These are phyloP conservation scores for Nothoprocta perdicaria DNA, from an alignment of 2,113 vertebrate genomes.

Conservation along the genomic window DNA sequence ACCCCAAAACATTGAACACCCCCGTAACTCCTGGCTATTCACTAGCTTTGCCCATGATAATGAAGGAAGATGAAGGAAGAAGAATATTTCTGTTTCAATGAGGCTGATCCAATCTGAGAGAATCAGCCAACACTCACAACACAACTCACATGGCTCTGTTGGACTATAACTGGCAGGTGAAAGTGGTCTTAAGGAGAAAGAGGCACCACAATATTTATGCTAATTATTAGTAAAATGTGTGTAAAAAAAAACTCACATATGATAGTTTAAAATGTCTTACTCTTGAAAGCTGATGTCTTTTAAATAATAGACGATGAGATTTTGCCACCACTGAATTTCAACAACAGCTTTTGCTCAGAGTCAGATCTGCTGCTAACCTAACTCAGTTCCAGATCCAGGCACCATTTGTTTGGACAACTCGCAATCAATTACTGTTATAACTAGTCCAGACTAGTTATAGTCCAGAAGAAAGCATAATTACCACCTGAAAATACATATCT, in stretches of 20 bases:
- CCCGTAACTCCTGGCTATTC: not conserved
- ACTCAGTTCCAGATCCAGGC: not conserved
- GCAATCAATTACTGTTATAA: not conserved
- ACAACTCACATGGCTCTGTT: not conserved
- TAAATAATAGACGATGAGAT: not conserved
- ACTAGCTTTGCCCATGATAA: not conserved
- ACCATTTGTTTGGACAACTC: not conserved
- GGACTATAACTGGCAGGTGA: not conserved
- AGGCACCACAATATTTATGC: rapidly evolving
- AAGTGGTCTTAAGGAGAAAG: not conserved
- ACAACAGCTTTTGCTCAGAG: not conserved
- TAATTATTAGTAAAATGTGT: not conserved
- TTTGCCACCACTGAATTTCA: not conserved
- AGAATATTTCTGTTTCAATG: not conserved
- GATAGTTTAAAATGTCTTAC: not conserved
- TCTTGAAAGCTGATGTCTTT: not conserved
- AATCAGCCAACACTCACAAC: not conserved
- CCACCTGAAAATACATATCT: not conserved
- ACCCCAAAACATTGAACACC: not conserved
- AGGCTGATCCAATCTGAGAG: not conserved
- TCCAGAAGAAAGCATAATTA: not conserved
- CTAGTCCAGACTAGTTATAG: not conserved
- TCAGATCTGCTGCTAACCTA: not conserved
- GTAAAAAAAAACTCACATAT: not conserved
- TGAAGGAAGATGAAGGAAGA: not conserved